Base-by-base conservation (phyloP, 2,797 vertebrate species). In the Knipowitschia caucasica region DNA sequence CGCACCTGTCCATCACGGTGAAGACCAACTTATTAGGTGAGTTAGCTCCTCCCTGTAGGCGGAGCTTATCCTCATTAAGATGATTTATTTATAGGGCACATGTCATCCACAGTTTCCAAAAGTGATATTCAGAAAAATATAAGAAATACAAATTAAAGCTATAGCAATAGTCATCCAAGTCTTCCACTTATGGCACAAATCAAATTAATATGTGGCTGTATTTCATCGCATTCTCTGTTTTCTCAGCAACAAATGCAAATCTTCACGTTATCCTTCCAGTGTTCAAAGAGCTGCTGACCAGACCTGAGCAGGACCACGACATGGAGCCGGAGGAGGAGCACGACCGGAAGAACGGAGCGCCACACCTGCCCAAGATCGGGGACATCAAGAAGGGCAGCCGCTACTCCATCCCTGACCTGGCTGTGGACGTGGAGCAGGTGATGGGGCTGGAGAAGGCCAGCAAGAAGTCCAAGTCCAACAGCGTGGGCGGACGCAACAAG, bases 1-100 rank as follows among this genome's bases (percentile, higher is more conserved):
- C 97, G 24, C 97, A 99, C 83, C 83, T 99, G 79, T 98, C 97
- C 61, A 96, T 99, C 91, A 98, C 96, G 95, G 97, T 99, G 92
- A 99, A 99, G 93, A 99, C 95, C 45, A 98, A 99, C 75, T 92
- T 99, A 69, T 91, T 99, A 88, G 96, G 97, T 99, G 86, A 92
- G 88, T 10, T 2, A 7, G 1, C 10, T 7, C n/a, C n/a, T n/a
- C n/a, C n/a, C n/a, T n/a, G n/a, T n/a, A n/a, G n/a, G n/a, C n/a
- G n/a, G n/a, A n/a, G n/a, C n/a, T n/a, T n/a, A n/a, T n/a, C n/a
- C n/a, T n/a, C n/a, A n/a, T n/a, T n/a, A n/a, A n/a, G n/a, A n/a
- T n/a, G n/a, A n/a, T n/a, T n/a, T n/a, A n/a, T n/a, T n/a, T n/a
- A n/a, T n/a, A n/a, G n/a, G n/a, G n/a, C n/a, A n/a, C n/a, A n/a